Conservation (phyloP, 2,888 invertebrate species). For the Auanema freiburgensis region DNA sequence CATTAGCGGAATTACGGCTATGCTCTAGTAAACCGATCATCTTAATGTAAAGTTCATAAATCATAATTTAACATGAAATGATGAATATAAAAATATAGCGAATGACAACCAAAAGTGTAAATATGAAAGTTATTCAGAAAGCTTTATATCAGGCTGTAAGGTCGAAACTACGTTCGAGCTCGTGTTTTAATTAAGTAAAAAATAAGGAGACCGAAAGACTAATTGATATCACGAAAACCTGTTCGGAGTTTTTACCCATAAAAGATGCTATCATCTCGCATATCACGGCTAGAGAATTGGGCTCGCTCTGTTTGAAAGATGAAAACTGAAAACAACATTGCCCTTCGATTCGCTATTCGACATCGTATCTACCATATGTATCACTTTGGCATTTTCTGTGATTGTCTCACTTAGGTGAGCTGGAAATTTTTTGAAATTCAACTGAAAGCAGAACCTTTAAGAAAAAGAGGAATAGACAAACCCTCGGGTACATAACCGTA, state of each 20-base stretch:
- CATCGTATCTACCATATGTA: conserved; percentile 29
- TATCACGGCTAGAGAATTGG: conserved; percentile 87
- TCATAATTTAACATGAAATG: too few species aligned
- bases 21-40: too few species aligned
- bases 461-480: conserved; percentile 69
- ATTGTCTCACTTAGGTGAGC: conserved; percentile 80
- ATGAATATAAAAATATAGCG: too few species aligned
- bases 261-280: conserved; percentile 76
- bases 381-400: conserved; percentile 34
- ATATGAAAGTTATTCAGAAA: too few species aligned
- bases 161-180: too few species aligned
- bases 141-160: too few species aligned
- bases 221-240: conserved; percentile 31
- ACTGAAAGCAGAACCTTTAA: conserved; percentile 12
- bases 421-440: conserved; percentile 84
- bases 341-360: background rate
- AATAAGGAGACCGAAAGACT: too few species aligned
- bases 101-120: too few species aligned
- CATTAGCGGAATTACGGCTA: too few species aligned
- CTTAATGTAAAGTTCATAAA: too few species aligned
- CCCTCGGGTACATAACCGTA: conserved; percentile 93
- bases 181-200: too few species aligned
- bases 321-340: conserved; percentile 33
- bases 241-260: conserved; percentile 31
- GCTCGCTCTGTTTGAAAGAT: conserved; percentile 76